These are phyloP conservation scores for Galagoides demidoff DNA, from an alignment of 2,797 vertebrate species.

Conservation along the genomic window DNA sequence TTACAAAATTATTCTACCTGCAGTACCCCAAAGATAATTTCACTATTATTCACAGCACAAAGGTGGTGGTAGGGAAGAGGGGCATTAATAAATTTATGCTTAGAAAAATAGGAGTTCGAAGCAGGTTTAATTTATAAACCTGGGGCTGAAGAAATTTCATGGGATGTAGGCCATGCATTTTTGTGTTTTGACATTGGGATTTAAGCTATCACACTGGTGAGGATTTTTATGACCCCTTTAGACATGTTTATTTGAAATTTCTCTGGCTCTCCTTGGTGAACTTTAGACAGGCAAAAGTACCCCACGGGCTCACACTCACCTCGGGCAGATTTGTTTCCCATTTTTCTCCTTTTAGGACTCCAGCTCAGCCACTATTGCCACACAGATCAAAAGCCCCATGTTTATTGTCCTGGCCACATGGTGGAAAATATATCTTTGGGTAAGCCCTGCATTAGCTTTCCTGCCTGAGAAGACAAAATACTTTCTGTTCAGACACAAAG, in stretches of 20 bases:
- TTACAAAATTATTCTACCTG: conserved; percentile 42
- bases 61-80: conserved; percentile 35
- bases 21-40: conserved; percentile 62
- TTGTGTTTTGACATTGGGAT: conserved; percentile 84
- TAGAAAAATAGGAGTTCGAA: conserved; percentile 78
- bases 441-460: conserved; percentile 80
- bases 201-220: conserved; percentile 83
- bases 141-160: conserved; percentile 80
- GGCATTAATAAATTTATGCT: conserved; percentile 68
- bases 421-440: conserved; percentile 81
- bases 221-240: conserved; percentile 85
- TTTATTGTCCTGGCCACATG: conserved; percentile 86
- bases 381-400: conserved; percentile 85
- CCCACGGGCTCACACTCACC: conserved; percentile 82
- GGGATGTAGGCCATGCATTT: conserved; percentile 80
- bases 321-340: conserved; percentile 84
- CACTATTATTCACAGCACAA: conserved; percentile 59
- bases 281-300: conserved; percentile 85
- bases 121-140: conserved; percentile 83
- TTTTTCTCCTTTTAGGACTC: conserved; percentile 80
- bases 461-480: conserved; percentile 85
- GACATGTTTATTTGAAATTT: conserved; percentile 87
- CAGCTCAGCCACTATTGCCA: conserved; percentile 68
- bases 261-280: conserved; percentile 82
- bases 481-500: conserved; percentile 85